phyloP scores from a whole-genome alignment of 1,140 invertebrate genomes.

The Colletes gigas region DNA sequence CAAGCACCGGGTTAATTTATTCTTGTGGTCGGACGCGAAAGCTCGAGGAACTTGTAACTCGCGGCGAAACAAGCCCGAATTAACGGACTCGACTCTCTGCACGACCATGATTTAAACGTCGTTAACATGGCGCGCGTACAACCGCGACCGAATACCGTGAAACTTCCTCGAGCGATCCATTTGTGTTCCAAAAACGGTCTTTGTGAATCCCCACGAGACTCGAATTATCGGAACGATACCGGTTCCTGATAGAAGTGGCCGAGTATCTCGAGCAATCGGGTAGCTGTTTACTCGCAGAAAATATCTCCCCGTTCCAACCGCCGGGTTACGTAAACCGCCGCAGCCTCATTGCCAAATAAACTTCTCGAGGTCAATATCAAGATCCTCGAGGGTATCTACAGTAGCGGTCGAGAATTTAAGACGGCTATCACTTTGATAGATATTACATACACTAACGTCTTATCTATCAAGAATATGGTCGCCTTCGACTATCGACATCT shows the following conservation, averaged over 20 bases:
- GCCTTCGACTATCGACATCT: too few species aligned
- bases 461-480: too few species aligned
- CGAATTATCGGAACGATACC: conserved; percentile 56
- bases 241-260: conserved; percentile 12
- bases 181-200: too few species aligned
- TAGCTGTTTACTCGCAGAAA: neutral
- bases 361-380: neutral
- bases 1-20: neutral
- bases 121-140: neutral
- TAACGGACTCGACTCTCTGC: neutral
- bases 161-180: too few species aligned
- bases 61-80: neutral
- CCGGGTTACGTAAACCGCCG: conserved; percentile 19
- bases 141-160: too few species aligned
- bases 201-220: neutral
- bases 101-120: neutral
- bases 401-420: too few species aligned
- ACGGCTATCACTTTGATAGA: too few species aligned
- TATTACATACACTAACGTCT: too few species aligned
- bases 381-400: neutral
- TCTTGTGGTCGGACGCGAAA: neutral
- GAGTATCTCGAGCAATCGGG: too few species aligned
- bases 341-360: conserved; percentile 12
- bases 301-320: neutral
- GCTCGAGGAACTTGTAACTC: neutral